Evolutionary conservation across 2,113 vertebrate species (phyloP).

Genomic region (Euleptes europaea): DNA sequence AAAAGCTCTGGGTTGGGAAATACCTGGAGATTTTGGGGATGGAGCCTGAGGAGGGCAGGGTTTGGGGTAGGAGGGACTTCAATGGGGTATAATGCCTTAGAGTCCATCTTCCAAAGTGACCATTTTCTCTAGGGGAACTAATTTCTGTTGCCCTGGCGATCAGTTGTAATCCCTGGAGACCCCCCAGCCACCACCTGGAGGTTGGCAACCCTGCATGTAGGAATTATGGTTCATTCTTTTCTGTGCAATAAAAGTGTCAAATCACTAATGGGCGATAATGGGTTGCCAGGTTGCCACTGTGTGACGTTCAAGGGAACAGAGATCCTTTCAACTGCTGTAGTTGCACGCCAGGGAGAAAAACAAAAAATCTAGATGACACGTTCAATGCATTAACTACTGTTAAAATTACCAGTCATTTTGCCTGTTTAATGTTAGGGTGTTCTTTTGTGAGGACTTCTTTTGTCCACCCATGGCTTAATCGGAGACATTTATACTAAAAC

Average conservation of each 20-base stretch:
- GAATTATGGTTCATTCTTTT: neutral
- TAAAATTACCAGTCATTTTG: neutral
- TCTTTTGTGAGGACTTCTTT: neutral
- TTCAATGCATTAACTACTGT: neutral
- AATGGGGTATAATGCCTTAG: too few species aligned
- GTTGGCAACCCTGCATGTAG: neutral
- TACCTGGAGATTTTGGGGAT: too few species aligned
- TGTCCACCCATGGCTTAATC: neutral
- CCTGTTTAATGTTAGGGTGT: neutral
- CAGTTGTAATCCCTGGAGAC: too few species aligned
- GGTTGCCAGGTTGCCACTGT: fast-evolving
- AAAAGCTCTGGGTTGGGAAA: too few species aligned
- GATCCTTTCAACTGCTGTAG: fast-evolving
- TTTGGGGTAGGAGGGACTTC: too few species aligned
- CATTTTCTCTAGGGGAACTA: too few species aligned
- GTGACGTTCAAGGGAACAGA: fast-evolving
- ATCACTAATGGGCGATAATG: neutral
- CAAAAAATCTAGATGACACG: neutral
- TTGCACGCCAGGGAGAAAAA: neutral
- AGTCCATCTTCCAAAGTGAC: too few species aligned
- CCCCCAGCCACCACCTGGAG: too few species aligned
- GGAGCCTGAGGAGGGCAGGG: too few species aligned
- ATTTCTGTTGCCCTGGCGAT: too few species aligned
- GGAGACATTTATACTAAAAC: neutral
- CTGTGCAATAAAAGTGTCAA: neutral